These are phyloP conservation scores for Rhizoglyphus robini DNA, from an alignment of 1,140 invertebrate species.

Conservation along the genomic window DNA sequence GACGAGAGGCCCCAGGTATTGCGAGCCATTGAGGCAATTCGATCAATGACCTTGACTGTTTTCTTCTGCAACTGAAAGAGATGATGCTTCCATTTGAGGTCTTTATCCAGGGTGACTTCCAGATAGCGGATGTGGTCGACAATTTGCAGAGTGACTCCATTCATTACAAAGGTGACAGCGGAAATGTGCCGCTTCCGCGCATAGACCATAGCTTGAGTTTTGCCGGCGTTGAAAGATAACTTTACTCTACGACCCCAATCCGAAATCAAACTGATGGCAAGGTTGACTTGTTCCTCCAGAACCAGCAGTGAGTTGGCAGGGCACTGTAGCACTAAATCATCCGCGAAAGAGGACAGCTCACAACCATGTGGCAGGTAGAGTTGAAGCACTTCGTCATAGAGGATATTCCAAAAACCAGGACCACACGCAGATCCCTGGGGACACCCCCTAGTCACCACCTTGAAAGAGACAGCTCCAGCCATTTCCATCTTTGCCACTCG, in stretches of 20 bases:
- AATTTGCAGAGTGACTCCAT: too few relatives aligned
- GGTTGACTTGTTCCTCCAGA: not conserved
- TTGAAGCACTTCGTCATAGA: slow-evolving; percentile 6
- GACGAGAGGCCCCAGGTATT: too few relatives aligned
- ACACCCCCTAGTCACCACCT: not conserved
- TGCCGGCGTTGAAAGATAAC: not conserved
- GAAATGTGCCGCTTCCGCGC: too few relatives aligned
- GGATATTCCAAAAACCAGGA: too few relatives aligned
- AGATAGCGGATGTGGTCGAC: too few relatives aligned
- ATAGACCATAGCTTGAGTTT: not conserved
- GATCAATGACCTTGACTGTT: too few relatives aligned
- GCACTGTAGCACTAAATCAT: not conserved
- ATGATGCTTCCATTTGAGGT: too few relatives aligned
- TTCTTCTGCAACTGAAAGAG: too few relatives aligned
- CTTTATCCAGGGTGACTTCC: too few relatives aligned
- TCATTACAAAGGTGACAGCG: too few relatives aligned
- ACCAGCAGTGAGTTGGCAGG: not conserved
- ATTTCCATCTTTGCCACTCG: not conserved
- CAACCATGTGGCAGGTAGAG: not conserved
- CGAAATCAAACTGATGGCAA: not conserved
- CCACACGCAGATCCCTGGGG: slow-evolving; percentile 1
- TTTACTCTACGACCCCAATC: not conserved
- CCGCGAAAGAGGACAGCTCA: not conserved
- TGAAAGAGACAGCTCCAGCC: too few relatives aligned
- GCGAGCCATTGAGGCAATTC: too few relatives aligned